phyloP scores from a whole-genome alignment of 2,888 invertebrate genomes.

The Pollenia amentaria region DNA sequence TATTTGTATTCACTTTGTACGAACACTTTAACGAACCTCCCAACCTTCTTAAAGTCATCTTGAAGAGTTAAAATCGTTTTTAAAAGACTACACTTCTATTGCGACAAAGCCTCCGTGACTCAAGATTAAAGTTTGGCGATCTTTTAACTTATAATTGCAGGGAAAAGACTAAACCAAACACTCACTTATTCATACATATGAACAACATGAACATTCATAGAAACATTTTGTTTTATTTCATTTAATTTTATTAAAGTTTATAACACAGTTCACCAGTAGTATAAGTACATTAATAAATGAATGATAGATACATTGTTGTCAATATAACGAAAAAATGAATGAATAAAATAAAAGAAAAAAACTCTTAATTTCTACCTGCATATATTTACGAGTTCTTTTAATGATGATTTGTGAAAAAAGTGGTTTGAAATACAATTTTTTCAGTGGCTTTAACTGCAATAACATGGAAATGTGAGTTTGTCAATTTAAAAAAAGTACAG shows the following conservation, averaged over 20 bases:
- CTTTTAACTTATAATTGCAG: too few species aligned
- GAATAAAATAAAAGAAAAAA: conserved; percentile 22
- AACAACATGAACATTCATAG: conserved; percentile 19
- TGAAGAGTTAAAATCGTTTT: too few species aligned
- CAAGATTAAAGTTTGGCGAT: too few species aligned
- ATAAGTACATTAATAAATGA: conserved; percentile 31
- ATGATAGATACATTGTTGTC: conserved; percentile 28
- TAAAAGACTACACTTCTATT: too few species aligned
- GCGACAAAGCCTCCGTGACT: too few species aligned
- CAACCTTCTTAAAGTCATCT: too few species aligned
- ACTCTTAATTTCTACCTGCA: conserved; percentile 52
- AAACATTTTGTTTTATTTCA: neutral
- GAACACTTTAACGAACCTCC: too few species aligned
- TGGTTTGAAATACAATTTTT: conserved; percentile 22
- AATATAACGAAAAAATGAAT: conserved; percentile 11
- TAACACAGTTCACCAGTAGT: conserved; percentile 5
- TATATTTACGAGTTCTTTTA: conserved; percentile 28
- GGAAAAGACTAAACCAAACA: neutral
- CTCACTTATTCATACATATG: neutral
- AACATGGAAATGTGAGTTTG: conserved; percentile 39
- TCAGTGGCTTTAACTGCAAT: conserved; percentile 33
- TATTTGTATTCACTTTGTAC: too few species aligned
- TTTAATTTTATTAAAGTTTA: neutral
- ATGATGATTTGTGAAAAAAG: conserved; percentile 9
- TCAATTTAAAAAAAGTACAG: conserved; percentile 34